Percentiles rank a stretch among this genome's conserved stretches.
phyloP scores from a whole-genome alignment of 2,113 vertebrate species.

The Tachysurus fulvidraco region DNA sequence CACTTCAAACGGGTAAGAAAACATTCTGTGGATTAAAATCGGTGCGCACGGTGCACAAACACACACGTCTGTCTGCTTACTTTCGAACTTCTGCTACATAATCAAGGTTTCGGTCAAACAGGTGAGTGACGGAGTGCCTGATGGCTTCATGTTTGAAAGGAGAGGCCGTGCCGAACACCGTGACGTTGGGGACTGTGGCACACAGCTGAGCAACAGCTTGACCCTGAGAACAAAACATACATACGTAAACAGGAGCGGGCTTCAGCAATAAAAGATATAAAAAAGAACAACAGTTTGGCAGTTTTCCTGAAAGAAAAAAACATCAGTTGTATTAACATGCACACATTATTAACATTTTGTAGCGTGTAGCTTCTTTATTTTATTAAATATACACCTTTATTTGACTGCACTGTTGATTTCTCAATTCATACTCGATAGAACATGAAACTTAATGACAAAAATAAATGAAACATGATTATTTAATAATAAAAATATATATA shows the following conservation, averaged over 20 bases:
- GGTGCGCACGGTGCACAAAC: background rate
- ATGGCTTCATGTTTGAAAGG: slow-evolving; percentile 95
- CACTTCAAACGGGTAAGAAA: background rate
- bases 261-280: background rate
- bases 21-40: background rate
- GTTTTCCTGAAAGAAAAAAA: no score
- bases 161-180: slow-evolving; percentile 93
- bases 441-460: no score
- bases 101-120: slow-evolving; percentile 93
- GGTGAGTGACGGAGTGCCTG: slow-evolving; percentile 89
- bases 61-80: slow-evolving; percentile 68
- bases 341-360: background rate
- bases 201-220: slow-evolving; percentile 97
- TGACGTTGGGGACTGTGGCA: slow-evolving; percentile 88
- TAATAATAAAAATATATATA: background rate
- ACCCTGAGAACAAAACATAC: slow-evolving; percentile 76
- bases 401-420: background rate
- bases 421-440: background rate
- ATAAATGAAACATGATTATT: background rate
- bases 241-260: slow-evolving; percentile 18
- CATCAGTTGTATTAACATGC: background rate
- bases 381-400: background rate
- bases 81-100: slow-evolving; percentile 96
- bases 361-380: no score
- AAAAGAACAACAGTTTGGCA: background rate